These are phyloP conservation scores for Cisticola juncidis DNA, from an alignment of 2,113 vertebrate species.

Conservation along the genomic window DNA sequence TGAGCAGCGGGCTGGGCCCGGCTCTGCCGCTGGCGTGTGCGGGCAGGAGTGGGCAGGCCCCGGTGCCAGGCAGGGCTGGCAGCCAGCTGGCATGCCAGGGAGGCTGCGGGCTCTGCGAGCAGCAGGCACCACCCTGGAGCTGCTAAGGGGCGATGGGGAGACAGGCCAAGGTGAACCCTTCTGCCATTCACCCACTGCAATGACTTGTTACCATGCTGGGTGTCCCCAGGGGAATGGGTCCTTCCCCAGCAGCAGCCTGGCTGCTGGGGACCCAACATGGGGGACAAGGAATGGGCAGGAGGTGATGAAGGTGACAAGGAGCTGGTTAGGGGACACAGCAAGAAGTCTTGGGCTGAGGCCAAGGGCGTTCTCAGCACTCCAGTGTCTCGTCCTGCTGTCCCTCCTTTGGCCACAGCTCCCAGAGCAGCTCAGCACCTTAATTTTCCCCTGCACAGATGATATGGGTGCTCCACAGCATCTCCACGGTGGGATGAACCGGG, in stretches of 20 bases:
- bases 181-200: accelerated
- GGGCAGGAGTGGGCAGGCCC: background rate
- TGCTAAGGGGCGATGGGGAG: accelerated
- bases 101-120: background rate
- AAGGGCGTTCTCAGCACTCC: background rate
- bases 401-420: background rate
- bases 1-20: background rate
- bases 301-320: background rate
- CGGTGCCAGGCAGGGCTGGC: background rate
- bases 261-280: background rate
- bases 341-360: background rate
- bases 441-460: background rate
- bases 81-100: background rate
- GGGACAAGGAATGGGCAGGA: background rate
- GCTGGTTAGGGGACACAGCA: background rate
- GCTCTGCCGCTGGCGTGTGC: background rate
- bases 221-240: background rate
- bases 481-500: accelerated
- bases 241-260: background rate
- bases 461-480: background rate
- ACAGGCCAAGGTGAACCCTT: accelerated
- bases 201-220: accelerated
- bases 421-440: background rate
- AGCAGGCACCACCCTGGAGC: background rate
- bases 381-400: accelerated